Conservation (phyloP, 1,140 invertebrate genomes). For the Dolichoris vasculosae region DNA sequence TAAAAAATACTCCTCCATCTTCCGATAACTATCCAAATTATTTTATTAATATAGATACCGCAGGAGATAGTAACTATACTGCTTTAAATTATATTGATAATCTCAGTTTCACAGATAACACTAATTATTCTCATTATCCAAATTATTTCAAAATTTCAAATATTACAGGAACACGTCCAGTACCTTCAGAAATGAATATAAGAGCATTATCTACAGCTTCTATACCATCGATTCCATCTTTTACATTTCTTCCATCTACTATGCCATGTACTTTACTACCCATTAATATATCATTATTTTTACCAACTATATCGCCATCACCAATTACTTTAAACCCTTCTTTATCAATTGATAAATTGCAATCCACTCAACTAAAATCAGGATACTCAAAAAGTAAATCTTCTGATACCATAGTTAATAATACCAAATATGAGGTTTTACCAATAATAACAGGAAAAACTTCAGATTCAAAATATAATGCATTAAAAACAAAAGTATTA, state of each 20-base stretch:
- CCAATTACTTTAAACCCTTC: neutral
- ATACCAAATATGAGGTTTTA: neutral
- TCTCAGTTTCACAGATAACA: neutral
- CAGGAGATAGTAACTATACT: neutral
- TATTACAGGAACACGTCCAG: neutral
- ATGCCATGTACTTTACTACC: neutral
- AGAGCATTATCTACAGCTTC: neutral
- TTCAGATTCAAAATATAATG: neutral
- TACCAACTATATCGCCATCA: neutral
- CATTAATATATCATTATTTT: neutral
- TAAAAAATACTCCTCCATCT: neutral
- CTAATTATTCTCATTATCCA: neutral
- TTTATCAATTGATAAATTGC: neutral
- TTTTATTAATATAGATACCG: neutral
- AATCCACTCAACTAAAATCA: neutral
- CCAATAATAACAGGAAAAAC: neutral
- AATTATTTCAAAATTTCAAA: neutral
- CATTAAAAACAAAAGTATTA: neutral
- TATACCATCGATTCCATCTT: neutral
- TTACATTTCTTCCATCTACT: neutral
- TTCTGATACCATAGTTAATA: neutral
- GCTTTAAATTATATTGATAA: neutral
- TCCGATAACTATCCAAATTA: neutral
- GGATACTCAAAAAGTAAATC: neutral
- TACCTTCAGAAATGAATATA: neutral